phyloP scores from a whole-genome alignment of 2,113 vertebrate species.

The Macheiramphus alcinus region DNA sequence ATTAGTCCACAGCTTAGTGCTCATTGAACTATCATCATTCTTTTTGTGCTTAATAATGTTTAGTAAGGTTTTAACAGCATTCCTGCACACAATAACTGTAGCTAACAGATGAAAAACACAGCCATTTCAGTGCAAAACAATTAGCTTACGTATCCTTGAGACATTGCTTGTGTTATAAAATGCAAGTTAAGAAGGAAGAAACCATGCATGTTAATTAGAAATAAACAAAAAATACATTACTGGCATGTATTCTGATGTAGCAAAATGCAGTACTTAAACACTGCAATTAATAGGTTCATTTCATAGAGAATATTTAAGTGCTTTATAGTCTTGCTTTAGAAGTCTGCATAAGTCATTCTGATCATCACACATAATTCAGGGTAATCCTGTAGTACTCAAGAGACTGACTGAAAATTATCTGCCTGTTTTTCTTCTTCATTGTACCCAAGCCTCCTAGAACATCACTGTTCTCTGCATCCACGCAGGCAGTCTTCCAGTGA shows the following conservation, averaged over 20 bases:
- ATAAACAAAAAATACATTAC: background rate
- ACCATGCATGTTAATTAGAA: background rate
- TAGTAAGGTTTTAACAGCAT: conserved; percentile 35
- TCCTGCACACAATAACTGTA: conserved; percentile 7
- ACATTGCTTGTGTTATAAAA: background rate
- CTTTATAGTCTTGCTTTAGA: background rate
- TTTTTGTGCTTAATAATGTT: conserved; percentile 53
- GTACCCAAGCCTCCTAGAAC: background rate
- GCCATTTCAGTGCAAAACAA: background rate
- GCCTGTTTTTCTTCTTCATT: background rate
- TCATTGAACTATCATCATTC: conserved; percentile 1
- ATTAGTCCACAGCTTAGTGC: conserved; percentile 41
- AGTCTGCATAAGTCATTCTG: background rate
- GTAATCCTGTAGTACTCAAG: background rate
- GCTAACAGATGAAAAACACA: conserved; percentile 10
- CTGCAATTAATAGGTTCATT: background rate
- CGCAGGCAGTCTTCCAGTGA: background rate
- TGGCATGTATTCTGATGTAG: background rate
- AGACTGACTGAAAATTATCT: background rate
- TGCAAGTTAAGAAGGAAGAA: conserved; percentile 26
- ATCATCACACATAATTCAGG: background rate
- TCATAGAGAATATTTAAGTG: background rate
- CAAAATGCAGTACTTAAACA: background rate
- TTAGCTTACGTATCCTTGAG: background rate
- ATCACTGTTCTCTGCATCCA: background rate